These are phyloP conservation scores for Phyllotreta cruciferae DNA, from an alignment of 2,888 invertebrate genomes.

Conservation along the genomic window DNA sequence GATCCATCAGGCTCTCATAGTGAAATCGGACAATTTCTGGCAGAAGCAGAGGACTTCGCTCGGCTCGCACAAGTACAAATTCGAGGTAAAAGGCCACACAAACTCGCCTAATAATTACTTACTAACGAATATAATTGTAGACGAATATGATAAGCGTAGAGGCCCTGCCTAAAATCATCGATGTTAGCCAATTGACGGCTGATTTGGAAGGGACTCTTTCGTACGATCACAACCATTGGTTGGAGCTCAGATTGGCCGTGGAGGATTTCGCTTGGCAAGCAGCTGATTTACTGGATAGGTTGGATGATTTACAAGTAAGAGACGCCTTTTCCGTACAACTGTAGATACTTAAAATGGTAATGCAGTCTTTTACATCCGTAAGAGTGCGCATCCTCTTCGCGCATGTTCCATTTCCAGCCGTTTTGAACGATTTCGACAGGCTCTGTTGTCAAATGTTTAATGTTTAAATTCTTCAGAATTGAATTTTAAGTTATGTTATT, in stretches of 20 bases:
- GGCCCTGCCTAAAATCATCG: constrained; percentile 90
- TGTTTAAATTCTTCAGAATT: too few relatives aligned
- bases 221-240: constrained; percentile 98
- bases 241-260: constrained; percentile 90
- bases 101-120: constrained; percentile 1
- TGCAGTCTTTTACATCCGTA: too few relatives aligned
- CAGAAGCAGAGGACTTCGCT: constrained; percentile 98
- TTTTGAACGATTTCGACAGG: too few relatives aligned
- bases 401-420: too few relatives aligned
- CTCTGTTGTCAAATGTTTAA: too few relatives aligned
- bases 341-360: too few relatives aligned
- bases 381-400: too few relatives aligned
- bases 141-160: constrained; percentile 97
- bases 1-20: constrained; percentile 94
- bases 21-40: constrained; percentile 99
- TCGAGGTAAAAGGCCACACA: constrained; percentile 79
- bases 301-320: constrained; percentile 75
- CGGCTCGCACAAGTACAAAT: constrained; percentile 98
- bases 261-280: constrained; percentile 98
- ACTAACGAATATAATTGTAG: constrained; percentile 61
- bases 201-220: constrained; percentile 93
- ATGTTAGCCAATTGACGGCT: constrained; percentile 88
- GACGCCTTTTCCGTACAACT: neutral
- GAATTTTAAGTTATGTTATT: too few relatives aligned
- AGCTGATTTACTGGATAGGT: constrained; percentile 87